Evolutionary conservation across 2,888 invertebrate species (phyloP), one percentile per base, ranked within the genome.

Genomic region (Mesodorylaimus sp.): DNA sequence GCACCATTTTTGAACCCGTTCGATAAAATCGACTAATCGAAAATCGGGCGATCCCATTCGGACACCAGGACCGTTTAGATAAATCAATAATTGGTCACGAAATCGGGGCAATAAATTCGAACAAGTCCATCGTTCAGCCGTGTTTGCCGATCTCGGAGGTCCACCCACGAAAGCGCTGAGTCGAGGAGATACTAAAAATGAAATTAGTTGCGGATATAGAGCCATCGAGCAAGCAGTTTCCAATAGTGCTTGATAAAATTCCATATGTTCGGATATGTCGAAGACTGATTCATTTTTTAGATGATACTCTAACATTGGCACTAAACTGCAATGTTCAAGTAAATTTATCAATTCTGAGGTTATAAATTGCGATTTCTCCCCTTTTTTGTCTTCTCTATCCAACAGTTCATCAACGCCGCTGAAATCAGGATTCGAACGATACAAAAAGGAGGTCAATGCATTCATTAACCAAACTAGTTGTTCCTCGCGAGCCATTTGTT

Each of bases 251-350:
- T 61, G 59, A 52, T 64, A 65, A 24, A 65, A 55, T 45, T 63
- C 62, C 52, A 64, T 57, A 49, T 62, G 64, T 36, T 65, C 60
- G 38, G 55, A 56, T 27, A 64, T 57, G 50, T 64, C 64, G 45
- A 65, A 62, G n/a, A 64, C 58, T 24, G 56, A 56, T 52, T 64
- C 64, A 50, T 64, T 64, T 38, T 57, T 56, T 44, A 63, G 54
- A 47, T 61, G 61, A 43, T 63, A 63, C 45, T 62, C 62, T 25
- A 63, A 45, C 24, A 63, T 51, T 3, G 52, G 50, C 23, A 61
- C 49, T 13, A 62, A 44, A 2, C 56, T 52, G 16, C 61, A 61
- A 2, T 50, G 37, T 1, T 44, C 41, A 29, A 50, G 43, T 38
- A 52, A 45, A 25, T 24, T n/a, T 23, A 39, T n/a, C 13, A 39